phyloP scores from a whole-genome alignment of 2,888 invertebrate species.

The Epiblema foenella region DNA sequence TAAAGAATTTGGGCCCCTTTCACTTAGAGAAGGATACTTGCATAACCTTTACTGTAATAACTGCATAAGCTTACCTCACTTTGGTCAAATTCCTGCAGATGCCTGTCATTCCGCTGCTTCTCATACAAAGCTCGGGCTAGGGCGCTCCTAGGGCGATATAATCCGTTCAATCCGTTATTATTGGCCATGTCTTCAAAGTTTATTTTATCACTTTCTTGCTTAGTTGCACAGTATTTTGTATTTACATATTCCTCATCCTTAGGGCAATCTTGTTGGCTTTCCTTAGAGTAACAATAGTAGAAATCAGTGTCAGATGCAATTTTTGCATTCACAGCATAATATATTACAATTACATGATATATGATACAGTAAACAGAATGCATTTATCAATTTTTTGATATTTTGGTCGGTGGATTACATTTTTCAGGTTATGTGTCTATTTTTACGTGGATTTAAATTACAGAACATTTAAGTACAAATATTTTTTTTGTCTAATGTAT shows the following conservation, averaged over 20 bases:
- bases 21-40: neutral
- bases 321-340: conserved; percentile 47
- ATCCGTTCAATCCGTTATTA: conserved; percentile 67
- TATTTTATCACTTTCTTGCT: conserved; percentile 2
- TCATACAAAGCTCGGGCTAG: conserved; percentile 89
- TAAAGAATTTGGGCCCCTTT: neutral
- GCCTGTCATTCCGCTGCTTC: conserved; percentile 89
- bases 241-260: conserved; percentile 53
- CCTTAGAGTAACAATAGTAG: conserved; percentile 68
- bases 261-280: conserved; percentile 57
- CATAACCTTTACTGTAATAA: neutral
- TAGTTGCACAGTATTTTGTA: conserved; percentile 23
- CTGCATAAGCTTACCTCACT: conserved; percentile 83
- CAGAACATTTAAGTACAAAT: neutral
- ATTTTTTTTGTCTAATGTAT: neutral
- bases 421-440: conserved; percentile 45
- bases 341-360: conserved; percentile 42
- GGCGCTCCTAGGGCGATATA: conserved; percentile 88
- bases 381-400: conserved; percentile 56
- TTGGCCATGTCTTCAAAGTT: conserved; percentile 63
- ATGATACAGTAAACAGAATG: conserved; percentile 49
- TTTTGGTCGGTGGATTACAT: conserved; percentile 39
- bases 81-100: conserved; percentile 88
- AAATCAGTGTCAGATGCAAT: conserved; percentile 59
- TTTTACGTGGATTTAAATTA: conserved; percentile 10